phyloP scores from a whole-genome alignment of 2,797 vertebrate species.

The Carduelis carduelis region DNA sequence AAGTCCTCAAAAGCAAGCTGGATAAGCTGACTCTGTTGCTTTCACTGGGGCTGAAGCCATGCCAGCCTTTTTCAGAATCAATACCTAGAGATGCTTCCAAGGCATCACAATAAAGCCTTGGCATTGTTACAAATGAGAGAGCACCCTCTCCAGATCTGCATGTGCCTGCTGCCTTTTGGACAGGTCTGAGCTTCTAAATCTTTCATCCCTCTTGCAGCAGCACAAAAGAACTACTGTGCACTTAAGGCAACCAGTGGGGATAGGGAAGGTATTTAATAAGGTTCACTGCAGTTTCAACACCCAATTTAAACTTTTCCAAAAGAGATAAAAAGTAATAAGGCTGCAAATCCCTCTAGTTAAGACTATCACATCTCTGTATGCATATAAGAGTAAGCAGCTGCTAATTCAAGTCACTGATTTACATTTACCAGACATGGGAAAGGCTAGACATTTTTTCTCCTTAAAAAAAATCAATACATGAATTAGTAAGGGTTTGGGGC shows the following conservation, averaged over 20 bases:
- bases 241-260: not conserved
- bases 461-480: not conserved
- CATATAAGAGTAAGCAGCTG: not conserved
- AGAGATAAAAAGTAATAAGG: slow-evolving; percentile 11
- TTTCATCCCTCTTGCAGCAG: not conserved
- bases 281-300: not conserved
- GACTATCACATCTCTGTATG: not conserved
- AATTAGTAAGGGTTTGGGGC: slow-evolving; percentile 7
- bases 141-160: not conserved
- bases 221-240: not conserved
- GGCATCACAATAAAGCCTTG: slow-evolving; percentile 38
- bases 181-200: not conserved
- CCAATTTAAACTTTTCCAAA: not conserved
- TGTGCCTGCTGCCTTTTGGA: not conserved
- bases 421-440: not conserved
- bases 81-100: slow-evolving; percentile 44
- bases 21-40: slow-evolving; percentile 3
- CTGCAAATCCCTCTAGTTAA: not conserved
- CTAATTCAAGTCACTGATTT: slow-evolving; percentile 8
- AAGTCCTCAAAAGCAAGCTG: slow-evolving; percentile 31
- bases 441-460: not conserved
- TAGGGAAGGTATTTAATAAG: not conserved
- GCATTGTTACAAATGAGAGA: slow-evolving; percentile 45
- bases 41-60: not conserved
- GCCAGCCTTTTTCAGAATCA: slow-evolving; percentile 30